Base-by-base conservation (phyloP, 2,113 vertebrate genomes). In the Aythya baeri region DNA sequence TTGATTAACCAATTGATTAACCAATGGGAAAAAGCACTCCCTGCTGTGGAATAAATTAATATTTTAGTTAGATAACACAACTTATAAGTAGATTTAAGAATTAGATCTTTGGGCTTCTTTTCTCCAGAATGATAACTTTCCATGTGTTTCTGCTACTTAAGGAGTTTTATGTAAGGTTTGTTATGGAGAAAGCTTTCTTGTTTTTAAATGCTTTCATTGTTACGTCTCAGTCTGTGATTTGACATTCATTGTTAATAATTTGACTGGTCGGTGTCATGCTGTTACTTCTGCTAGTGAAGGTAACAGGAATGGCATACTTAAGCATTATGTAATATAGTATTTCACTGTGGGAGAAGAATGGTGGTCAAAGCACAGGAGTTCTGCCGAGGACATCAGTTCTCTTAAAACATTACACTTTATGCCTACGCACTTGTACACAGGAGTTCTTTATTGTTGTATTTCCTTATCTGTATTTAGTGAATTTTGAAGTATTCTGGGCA, bases 91-190 rank as follows among this genome's bases (percentile, higher is more conserved):
- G 11, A 57, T 46, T 75, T 86, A 91, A 41, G 20, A 80, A 67
- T 88, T 12, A 29, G 1, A 0, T 2, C 14, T 52, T 70, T 18
- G 29, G 1, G 61, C 2, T 27, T 61, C 15, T 54, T 52, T 57
- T 52, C 6, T 4, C 8, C 13, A 38, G 17, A 72, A 29, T 44
- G 1, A 54, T 50, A 55, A 1, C 13, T 18, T 38, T 46, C 20
- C 1, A 13, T 13, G 1, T 32, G 49, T 58, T 79, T 61, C 13
- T 76, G 17, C 11, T 77, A 8, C 55, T 91, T 16, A 46, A n/a
- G 27, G 21, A 65, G 12, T 32, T 55, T 26, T 59, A 4, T 80
- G 43, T 20, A 76, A 63, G 3, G 3, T 50, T 83, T 67, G 7
- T 76, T 58, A 58, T 8, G 12, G 13, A 67, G 26, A 73, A 68